Evolutionary conservation across 2,113 vertebrate species (phyloP).

Genomic region (Cinclus mexicanus): DNA sequence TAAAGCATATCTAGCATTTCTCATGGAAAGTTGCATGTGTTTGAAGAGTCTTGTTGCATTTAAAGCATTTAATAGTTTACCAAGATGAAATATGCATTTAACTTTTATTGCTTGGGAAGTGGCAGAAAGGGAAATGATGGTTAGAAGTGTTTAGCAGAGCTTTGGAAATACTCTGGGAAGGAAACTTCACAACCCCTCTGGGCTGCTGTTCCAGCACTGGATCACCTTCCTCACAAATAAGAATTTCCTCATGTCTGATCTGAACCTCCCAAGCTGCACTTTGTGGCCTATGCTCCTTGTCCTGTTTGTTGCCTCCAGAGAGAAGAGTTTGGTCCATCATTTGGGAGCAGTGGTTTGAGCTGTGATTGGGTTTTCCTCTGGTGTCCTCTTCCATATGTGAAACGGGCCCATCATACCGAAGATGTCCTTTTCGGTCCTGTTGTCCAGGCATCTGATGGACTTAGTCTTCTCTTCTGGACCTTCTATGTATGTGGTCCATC

Average conservation of each 20-base stretch:
- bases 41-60: neutral
- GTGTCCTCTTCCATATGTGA: neutral
- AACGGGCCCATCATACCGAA: neutral
- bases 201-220: neutral
- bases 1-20: neutral
- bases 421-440: neutral
- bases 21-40: neutral
- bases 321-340: neutral
- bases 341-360: neutral
- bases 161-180: neutral
- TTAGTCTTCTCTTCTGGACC: neutral
- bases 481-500: accelerated
- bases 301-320: neutral
- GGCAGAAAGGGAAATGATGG: neutral
- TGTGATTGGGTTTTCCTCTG: neutral
- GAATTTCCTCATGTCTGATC: neutral
- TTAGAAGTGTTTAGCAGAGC: neutral
- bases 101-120: neutral
- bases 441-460: neutral
- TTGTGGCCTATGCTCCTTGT: neutral
- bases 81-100: neutral
- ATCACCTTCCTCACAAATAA: neutral
- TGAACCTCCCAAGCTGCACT: neutral
- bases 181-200: neutral
- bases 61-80: neutral